Evolutionary conservation across 2,888 invertebrate genomes (phyloP), one percentile per base, ranked within the genome.

Genomic region (Fragum whitleyi): DNA sequence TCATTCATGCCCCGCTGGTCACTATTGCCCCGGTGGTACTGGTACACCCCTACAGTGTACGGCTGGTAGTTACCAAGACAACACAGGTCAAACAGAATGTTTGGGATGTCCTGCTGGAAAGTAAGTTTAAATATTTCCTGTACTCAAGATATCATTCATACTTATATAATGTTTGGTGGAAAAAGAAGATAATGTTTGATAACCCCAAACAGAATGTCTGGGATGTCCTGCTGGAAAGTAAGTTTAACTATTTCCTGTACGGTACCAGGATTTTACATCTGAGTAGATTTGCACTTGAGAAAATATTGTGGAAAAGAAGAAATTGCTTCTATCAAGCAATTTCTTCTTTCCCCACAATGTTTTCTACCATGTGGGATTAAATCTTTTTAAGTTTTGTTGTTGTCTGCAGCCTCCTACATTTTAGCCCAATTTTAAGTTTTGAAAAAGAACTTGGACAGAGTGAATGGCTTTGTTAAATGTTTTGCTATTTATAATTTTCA

Each of bases 161-260:
- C n/a, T n/a, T n/a, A n/a, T n/a, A n/a, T n/a, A n/a, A n/a, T n/a
- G n/a, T n/a, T n/a, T n/a, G n/a, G n/a, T n/a, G n/a, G n/a, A n/a
- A n/a, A n/a, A n/a, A 21, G 23, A 26, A 21, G 32, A 23, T 16
- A 61, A 61, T 29, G 28, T 61, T 6, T 5, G 7, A n/a, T 53
- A 55, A 21, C 55, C 21, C 55, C 89, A 88, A 70, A 87, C 86
- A 51, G 16, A 16, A 6, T 93, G 93, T 73, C 91, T 91, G 70
- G 81, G 75, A 61, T 93, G 93, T 79, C 92, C 92, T 11, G 82
- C 86, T 55, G 93, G 92, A 86, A 91, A 91, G 93, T 93, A 75
- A 79, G 86, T 68, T 36, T 36, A n/a, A n/a, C n/a, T n/a, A n/a
- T n/a, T n/a, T n/a, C 11, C 11, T 16, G 11, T 9, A 21, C n/a